Base-by-base conservation (phyloP, 2,888 invertebrate genomes). In the Nephrotoma flavescens region DNA sequence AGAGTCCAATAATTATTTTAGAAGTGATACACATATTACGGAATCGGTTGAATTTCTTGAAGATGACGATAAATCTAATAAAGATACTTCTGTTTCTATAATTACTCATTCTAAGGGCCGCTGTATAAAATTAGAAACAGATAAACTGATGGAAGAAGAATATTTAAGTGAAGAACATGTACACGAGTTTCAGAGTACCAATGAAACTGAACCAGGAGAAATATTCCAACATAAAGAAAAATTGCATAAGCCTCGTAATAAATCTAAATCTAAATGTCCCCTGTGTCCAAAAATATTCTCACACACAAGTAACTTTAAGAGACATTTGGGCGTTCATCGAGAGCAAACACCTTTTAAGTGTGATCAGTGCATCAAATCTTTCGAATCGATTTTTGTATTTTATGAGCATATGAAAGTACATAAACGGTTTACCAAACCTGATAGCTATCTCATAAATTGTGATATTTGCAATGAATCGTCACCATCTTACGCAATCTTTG, bases 351-450 rank as follows among this genome's bases (percentile, higher is more conserved):
- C 45, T n/a, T 85, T 87, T 9, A 71, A 57, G 4, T 88, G 88
- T 52, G 87, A 87, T 31, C 44, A 87, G 86, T 88, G 88, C 47
- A 86, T 71, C 12, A 86, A 87, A 87, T 41, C 47, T n/a, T 88
- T 88, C 84, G n/a, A 6, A 0, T 86, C 87, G n/a, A 11, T 86
- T 12, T 57, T 31, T 7, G 84, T 47, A 0, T 42, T 87, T 0
- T 87, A 87, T 19, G 87, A 87, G 12, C 88, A 88, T 71, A 19
- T 88, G 7, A 87, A 88, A 87, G 52, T 41, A 12, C 88, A 88
- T 86, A 85, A 15, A 5, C n/a, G 15, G 6, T 15, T 57, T 15
- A 7, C 44, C 83, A 87, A 4, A 85, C 41, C 4, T 15, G 86
- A 86, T 9, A 86, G 87, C 42, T 87, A 87, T 86, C 42, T 87